Percentiles rank a stretch among this genome's conserved stretches.
Evolutionary conservation across 2,888 invertebrate genomes (phyloP).

Genomic region (Ectemnius continuus): DNA sequence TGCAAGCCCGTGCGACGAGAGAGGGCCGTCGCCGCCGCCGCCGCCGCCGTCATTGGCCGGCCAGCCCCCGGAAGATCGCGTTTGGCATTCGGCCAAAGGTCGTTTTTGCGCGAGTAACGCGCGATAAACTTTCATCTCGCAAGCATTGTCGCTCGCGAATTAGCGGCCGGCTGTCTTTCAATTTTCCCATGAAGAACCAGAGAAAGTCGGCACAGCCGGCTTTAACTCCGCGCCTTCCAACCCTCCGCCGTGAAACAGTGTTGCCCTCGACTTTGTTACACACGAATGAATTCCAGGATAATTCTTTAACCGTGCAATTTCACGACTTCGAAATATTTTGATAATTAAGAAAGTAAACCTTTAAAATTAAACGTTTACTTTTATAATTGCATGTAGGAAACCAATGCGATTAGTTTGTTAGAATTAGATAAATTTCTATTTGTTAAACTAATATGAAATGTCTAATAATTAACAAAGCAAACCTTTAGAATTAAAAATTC

Average conservation of each 20-base stretch:
- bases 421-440: too few species aligned
- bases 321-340: neutral
- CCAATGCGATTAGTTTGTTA: too few species aligned
- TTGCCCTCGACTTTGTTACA: neutral
- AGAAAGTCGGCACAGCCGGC: neutral
- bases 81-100: slow-evolving; percentile 65
- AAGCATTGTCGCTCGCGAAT: slow-evolving; percentile 48
- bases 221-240: neutral
- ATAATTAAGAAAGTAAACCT: neutral
- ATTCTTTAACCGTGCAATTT: slow-evolving; percentile 19
- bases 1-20: slow-evolving; percentile 55
- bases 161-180: slow-evolving; percentile 36
- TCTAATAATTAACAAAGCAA: too few species aligned
- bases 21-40: too few species aligned
- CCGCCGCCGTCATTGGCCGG: slow-evolving; percentile 51
- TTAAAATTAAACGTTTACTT: too few species aligned
- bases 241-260: too few species aligned
- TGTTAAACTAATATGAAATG: too few species aligned
- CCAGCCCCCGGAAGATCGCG: slow-evolving; percentile 54
- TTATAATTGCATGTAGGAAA: too few species aligned
- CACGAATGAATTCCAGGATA: slow-evolving; percentile 11
- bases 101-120: slow-evolving; percentile 56
- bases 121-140: slow-evolving; percentile 53
- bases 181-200: slow-evolving; percentile 39
- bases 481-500: too few species aligned